Evolutionary conservation across 2,888 invertebrate genomes (phyloP), one percentile per base, ranked within the genome.

Genomic region (Rapana venosa): DNA sequence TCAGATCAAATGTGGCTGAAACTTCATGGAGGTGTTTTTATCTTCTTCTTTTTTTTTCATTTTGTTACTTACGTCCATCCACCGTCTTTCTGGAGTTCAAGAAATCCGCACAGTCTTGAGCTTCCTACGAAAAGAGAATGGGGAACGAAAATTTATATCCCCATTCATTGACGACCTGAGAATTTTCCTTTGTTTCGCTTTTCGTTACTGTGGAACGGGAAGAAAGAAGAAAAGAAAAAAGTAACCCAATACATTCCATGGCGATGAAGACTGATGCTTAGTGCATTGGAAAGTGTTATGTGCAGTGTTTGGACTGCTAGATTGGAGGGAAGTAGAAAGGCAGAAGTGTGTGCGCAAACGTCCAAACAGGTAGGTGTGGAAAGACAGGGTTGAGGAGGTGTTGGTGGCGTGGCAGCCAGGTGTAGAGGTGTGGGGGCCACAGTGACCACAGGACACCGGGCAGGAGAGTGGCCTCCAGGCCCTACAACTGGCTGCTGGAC

Each of bases 31-130:
- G 47, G 47, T 47, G 47, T 47, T 47, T 47, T 47, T 47, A 47
- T 47, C 47, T 47, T 8, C 8, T 47, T 47, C 8, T 47, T 47
- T 47, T 47, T 47, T 47, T 47, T 47, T 47, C 8, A 66, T 66
- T 26, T 66, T 36, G 26, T 83, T 47, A n/a, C 36, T 35, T 6
- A 20, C 22, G 36, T 30, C 81, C 81, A 83, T 47, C 36, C 81
- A 83, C 81, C 81, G 81, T 83, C 81, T 36, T 83, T 83, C 81
- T 83, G 81, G 81, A 83, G 81, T 83, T 83, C 26, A 47, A 83
- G 47, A 47, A 47, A 47, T 20, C 36, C 30, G 13, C 36, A 47
- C 81, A 11, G 47, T 83, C 81, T 47, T 36, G 47, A 47, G 81
- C 81, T 47, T 83, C 26, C 30, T 13, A 79, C 32, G 32, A 17